A percentile compares a stretch with the other conserved stretches of the same genome.
These are phyloP conservation scores for Apodemia duryi DNA, from an alignment of 2,888 invertebrate genomes.

Conservation along the genomic window DNA sequence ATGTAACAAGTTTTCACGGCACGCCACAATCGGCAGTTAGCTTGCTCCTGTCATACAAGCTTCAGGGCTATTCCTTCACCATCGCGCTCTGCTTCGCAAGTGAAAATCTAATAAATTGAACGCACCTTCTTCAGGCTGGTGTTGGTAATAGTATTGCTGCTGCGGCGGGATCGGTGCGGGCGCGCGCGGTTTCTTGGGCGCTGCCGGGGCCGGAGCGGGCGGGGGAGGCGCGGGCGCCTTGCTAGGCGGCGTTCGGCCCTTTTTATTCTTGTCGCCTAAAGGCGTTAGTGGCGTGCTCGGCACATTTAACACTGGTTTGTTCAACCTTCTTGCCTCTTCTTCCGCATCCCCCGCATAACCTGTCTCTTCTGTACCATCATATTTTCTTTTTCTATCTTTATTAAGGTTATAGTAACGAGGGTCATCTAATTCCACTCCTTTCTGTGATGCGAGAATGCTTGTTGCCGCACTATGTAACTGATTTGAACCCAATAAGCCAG, in stretches of 20 bases:
- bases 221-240: constrained; percentile 63
- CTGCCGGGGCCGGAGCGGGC: constrained; percentile 63
- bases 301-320: constrained; percentile 75
- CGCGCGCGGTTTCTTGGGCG: constrained; percentile 69
- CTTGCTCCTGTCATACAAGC: constrained; percentile 81
- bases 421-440: constrained; percentile 81
- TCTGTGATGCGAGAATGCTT: constrained; percentile 54
- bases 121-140: constrained; percentile 80
- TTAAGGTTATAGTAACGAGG: constrained; percentile 86
- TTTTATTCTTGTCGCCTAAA: constrained; percentile 68
- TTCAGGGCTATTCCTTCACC: constrained; percentile 80
- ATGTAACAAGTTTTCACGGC: constrained; percentile 73
- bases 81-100: constrained; percentile 79
- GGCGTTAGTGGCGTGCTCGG: constrained; percentile 71
- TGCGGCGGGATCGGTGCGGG: constrained; percentile 68
- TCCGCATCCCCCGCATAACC: constrained; percentile 76
- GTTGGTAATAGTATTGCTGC: constrained; percentile 78
- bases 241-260: constrained; percentile 53
- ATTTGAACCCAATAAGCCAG: constrained; percentile 68
- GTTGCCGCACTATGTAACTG: constrained; percentile 63
- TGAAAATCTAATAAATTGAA: constrained; percentile 80
- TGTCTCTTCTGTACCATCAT: constrained; percentile 83
- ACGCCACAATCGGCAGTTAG: constrained; percentile 65
- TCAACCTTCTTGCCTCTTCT: constrained; percentile 69
- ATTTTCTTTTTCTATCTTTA: constrained; percentile 84